Conservation (phyloP, 1,140 invertebrate genomes). For the Hycleus phaleratus region DNA sequence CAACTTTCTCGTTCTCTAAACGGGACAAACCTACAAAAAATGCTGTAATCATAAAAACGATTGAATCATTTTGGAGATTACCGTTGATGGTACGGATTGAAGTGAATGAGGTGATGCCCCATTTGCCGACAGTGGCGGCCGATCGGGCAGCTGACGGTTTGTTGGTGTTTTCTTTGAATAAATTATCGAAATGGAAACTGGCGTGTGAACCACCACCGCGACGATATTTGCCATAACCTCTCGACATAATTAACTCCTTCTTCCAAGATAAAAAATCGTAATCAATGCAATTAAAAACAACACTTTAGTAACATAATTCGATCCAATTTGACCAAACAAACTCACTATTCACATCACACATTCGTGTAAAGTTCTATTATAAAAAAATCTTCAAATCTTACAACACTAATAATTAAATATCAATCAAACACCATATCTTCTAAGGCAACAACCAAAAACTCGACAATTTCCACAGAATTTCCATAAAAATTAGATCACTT, state of each 20-base stretch:
- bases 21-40: conserved; percentile 17
- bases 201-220: conserved; percentile 47
- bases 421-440: too few relatives aligned
- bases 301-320: too few relatives aligned
- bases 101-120: conserved; percentile 89
- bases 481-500: conserved; percentile 10
- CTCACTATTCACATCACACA: too few relatives aligned
- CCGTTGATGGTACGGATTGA: conserved; percentile 75
- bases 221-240: conserved; percentile 51
- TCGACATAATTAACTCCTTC: conserved; percentile 39
- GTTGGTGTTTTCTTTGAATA: conserved; percentile 81
- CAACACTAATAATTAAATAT: too few relatives aligned
- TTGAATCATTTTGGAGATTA: conserved; percentile 18
- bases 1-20: conserved; percentile 18
- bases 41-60: not conserved
- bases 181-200: conserved; percentile 65
- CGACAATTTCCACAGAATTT: too few relatives aligned
- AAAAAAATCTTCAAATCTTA: too few relatives aligned
- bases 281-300: too few relatives aligned
- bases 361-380: too few relatives aligned
- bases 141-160: conserved; percentile 79
- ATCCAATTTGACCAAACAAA: too few relatives aligned
- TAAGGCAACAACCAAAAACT: too few relatives aligned
- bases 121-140: conserved; percentile 83
- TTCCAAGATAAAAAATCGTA: too few relatives aligned